A percentile compares a stretch with the other conserved stretches of the same genome.
Evolutionary conservation across 2,113 vertebrate genomes (phyloP).

Genomic region (Papio anubis): DNA sequence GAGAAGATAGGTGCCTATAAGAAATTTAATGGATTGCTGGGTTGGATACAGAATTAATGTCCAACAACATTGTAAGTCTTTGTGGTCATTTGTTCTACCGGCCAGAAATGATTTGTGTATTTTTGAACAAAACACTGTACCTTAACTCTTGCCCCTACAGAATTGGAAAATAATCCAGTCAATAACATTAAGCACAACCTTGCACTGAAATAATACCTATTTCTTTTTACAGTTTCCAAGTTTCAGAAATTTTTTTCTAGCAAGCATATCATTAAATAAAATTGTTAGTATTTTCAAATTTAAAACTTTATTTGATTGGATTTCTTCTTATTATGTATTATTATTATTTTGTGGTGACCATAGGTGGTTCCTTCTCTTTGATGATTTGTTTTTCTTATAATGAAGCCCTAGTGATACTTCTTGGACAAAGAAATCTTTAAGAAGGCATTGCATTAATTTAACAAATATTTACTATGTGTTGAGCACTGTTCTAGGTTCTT

Average conservation of each 20-base stretch:
- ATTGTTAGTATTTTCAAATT: slow-evolving; percentile 28
- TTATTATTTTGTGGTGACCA: background rate
- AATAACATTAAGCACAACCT: background rate
- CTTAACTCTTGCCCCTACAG: background rate
- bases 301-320: slow-evolving; percentile 31
- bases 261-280: slow-evolving; percentile 41
- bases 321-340: background rate
- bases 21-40: slow-evolving; percentile 9
- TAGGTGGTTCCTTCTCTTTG: background rate
- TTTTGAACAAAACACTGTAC: background rate
- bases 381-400: slow-evolving; percentile 35
- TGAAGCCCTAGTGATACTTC: background rate
- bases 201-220: background rate
- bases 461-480: slow-evolving; percentile 13
- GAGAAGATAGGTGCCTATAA: background rate
- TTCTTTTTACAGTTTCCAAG: background rate
- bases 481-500: background rate
- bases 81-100: background rate
- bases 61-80: background rate
- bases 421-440: slow-evolving; percentile 14
- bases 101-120: slow-evolving; percentile 1
- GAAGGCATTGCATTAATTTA: background rate
- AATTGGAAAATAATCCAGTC: background rate
- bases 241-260: background rate
- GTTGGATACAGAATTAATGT: slow-evolving; percentile 20